Percentiles rank a stretch among this genome's conserved stretches.
phyloP scores from a whole-genome alignment of 1,140 invertebrate species.

The Neocloeon triangulifer region DNA sequence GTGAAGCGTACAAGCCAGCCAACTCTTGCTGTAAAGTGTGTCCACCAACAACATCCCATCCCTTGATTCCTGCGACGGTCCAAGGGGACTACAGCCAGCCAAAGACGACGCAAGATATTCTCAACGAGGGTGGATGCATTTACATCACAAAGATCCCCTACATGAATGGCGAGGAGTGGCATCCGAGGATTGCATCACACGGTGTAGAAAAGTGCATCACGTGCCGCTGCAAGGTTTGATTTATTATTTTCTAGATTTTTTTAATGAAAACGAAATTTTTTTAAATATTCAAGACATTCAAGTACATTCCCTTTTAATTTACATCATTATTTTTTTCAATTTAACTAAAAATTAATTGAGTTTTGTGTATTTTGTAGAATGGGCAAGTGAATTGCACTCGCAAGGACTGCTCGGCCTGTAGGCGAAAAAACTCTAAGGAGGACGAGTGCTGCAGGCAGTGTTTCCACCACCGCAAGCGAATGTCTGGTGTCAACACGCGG shows the following conservation, averaged over 20 bases:
- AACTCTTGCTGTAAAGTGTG: slow-evolving; percentile 60
- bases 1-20: slow-evolving; percentile 38
- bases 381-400: slow-evolving; percentile 51
- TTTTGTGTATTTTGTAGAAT: slow-evolving; percentile 32
- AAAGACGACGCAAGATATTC: slow-evolving; percentile 32
- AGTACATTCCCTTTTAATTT: no score
- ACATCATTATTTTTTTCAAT: no score
- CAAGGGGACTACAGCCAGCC: slow-evolving; percentile 12
- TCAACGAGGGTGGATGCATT: slow-evolving; percentile 52
- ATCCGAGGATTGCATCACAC: slow-evolving; percentile 50
- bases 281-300: no score
- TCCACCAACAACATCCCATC: slow-evolving; percentile 15
- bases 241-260: slow-evolving; percentile 4
- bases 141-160: slow-evolving; percentile 30
- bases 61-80: slow-evolving; percentile 6
- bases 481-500: background rate
- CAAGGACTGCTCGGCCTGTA: slow-evolving; percentile 43
- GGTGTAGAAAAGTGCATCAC: slow-evolving; percentile 69
- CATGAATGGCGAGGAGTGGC: slow-evolving; percentile 64
- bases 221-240: slow-evolving; percentile 64
- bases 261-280: slow-evolving; percentile 4
- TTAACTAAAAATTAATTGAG: slow-evolving; percentile 4
- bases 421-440: slow-evolving; percentile 9
- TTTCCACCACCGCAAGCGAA: background rate
- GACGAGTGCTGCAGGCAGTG: slow-evolving; percentile 13